These are phyloP conservation scores for Anabas testudineus DNA, from an alignment of 2,797 vertebrate species.

Conservation along the genomic window DNA sequence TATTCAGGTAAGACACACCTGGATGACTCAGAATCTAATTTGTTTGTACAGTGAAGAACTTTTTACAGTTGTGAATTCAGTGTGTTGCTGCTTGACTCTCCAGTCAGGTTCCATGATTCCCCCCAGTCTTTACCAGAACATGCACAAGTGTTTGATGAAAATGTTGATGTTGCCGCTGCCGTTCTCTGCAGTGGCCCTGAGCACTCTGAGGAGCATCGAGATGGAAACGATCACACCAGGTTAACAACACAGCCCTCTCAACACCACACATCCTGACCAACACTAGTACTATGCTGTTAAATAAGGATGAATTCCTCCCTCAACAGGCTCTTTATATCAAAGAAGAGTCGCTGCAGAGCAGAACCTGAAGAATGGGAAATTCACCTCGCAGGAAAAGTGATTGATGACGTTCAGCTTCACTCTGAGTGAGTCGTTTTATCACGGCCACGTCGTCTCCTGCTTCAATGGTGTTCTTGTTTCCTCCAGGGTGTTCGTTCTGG, in stretches of 20 bases:
- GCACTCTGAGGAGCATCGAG: slow-evolving; percentile 84
- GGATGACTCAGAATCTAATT: neutral
- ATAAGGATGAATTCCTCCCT: neutral
- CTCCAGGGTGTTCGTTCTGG: slow-evolving; percentile 89
- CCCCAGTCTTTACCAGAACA: slow-evolving; percentile 78
- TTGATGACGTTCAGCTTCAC: slow-evolving; percentile 13
- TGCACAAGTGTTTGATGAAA: slow-evolving; percentile 83
- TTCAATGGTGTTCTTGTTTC: neutral
- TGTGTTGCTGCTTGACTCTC: slow-evolving; percentile 16
- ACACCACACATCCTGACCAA: neutral
- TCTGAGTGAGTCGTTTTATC: neutral
- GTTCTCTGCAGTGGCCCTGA: slow-evolving; percentile 85
- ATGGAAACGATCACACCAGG: slow-evolving; percentile 86
- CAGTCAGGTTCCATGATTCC: slow-evolving; percentile 85
- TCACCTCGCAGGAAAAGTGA: slow-evolving; percentile 86
- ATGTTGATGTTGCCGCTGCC: slow-evolving; percentile 87
- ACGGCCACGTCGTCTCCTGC: neutral
- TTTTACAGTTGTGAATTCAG: no score
- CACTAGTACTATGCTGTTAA: neutral
- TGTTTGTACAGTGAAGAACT: neutral
- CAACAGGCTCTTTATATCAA: slow-evolving; percentile 84
- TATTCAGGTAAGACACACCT: slow-evolving; percentile 81
- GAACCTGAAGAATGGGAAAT: slow-evolving; percentile 78
- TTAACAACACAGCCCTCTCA: slow-evolving; percentile 39
- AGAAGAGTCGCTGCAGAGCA: slow-evolving; percentile 85